Evolutionary conservation across 2,888 invertebrate genomes (phyloP).

Genomic region (Agrochola macilenta): DNA sequence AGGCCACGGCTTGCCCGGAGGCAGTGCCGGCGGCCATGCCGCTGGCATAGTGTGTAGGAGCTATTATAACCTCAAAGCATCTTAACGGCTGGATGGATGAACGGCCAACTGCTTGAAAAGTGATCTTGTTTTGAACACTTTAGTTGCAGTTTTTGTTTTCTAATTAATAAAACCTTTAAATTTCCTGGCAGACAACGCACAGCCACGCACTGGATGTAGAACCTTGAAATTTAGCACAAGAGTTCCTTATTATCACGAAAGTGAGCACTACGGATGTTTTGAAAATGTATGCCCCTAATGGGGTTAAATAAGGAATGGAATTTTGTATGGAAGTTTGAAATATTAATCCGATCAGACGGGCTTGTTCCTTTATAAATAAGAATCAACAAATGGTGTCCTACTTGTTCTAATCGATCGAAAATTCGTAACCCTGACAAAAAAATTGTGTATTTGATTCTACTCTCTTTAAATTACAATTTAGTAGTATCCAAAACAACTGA

Average conservation of each 20-base stretch:
- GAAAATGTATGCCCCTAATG: not conserved
- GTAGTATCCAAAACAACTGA: not conserved
- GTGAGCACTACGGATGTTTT: not conserved
- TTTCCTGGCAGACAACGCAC: no score
- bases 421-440: not conserved
- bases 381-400: not conserved
- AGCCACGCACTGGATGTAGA: no score
- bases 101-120: not conserved
- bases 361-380: no score
- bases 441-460: not conserved
- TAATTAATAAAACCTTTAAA: no score
- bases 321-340: no score
- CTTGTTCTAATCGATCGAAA: not conserved
- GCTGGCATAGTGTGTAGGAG: no score
- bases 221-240: no score
- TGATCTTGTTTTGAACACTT: not conserved
- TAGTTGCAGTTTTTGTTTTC: not conserved
- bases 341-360: no score
- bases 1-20: no score
- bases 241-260: not conserved
- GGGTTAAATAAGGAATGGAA: no score
- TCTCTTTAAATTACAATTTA: not conserved
- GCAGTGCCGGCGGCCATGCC: no score
- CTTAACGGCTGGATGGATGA: not conserved
- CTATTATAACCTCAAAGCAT: not conserved